Evolutionary conservation across 2,113 vertebrate genomes (phyloP), one percentile per base, ranked within the genome.

Genomic region (Ceyx cyanopectus): DNA sequence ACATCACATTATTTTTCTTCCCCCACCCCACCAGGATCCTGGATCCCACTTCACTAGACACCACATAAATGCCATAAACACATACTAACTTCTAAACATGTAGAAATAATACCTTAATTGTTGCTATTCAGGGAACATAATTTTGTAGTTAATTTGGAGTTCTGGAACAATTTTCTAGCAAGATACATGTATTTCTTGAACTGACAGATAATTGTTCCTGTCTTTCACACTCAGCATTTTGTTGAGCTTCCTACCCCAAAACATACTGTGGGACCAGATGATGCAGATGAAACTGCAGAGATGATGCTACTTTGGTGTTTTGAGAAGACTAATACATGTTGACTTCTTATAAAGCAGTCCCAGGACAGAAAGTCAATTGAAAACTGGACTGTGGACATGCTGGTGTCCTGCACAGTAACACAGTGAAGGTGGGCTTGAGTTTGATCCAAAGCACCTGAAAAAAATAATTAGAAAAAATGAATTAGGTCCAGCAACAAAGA

Each of bases 61-160:
- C 27, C 43, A 5, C 46, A 6, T 46, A 54, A 69, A 14, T 34
- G 29, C 9, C 80, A 5, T 14, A 79, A 89, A 45, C 12, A 75
- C 0, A 0, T 27, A 37, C 7, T 48, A 2, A 32, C 40, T 83
- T 80, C 11, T 43, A 70, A 69, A 27, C 12, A 4, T 1, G 2
- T 26, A 75, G 18, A 72, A 74, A 72, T 48, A 37, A 40, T 56
- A 81, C 60, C 46, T 70, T n/a, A 72, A 72, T 32, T 0, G 0
- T 48, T 66, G n/a, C 10, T 74, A n/a, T 57, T 6, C 1, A 40
- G 72, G 27, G 10, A 81, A 41, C 10, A n/a, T 40, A 0, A 45
- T 75, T 67, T 78, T 72, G 24, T 27, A 40, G 3, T 84, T 72
- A 3, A 61, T 75, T 53, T 72, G 29, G 66, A 63, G 3, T 40